A percentile compares a stretch with the other conserved stretches of the same genome.
Conservation (phyloP, 2,797 vertebrate genomes). For the Phaenicophaeus curvirostris region DNA sequence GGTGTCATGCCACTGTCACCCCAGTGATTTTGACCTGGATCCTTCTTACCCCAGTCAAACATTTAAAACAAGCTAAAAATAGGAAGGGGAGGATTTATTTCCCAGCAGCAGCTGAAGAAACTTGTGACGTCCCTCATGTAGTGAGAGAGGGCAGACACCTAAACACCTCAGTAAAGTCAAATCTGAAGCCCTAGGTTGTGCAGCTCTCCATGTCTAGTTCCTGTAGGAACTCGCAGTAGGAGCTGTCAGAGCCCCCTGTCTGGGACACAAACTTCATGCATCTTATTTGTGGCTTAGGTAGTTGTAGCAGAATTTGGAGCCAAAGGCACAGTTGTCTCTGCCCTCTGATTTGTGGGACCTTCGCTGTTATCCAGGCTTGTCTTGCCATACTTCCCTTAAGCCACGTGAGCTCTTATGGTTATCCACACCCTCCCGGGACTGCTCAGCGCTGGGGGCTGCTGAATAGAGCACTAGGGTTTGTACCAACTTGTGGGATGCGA, state of each 20-base stretch:
- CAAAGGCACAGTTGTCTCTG: not conserved
- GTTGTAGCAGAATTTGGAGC: not conserved
- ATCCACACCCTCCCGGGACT: not conserved
- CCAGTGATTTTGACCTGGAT: constrained; percentile 61
- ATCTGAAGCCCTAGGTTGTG: not conserved
- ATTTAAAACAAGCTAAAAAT: constrained; percentile 52
- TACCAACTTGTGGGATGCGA: not conserved
- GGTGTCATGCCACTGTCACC: constrained; percentile 23
- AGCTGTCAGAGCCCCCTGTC: not conserved
- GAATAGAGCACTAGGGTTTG: not conserved
- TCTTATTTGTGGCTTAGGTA: not conserved
- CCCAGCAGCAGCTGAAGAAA: constrained; percentile 56
- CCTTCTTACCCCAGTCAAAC: constrained; percentile 50
- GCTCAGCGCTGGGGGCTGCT: not conserved
- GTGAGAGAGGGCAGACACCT: not conserved
- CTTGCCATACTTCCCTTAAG: not conserved
- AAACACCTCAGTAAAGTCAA: not conserved
- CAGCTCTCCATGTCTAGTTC: not conserved
- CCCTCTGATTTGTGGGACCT: not conserved
- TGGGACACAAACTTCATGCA: not conserved
- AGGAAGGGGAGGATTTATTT: constrained; percentile 46
- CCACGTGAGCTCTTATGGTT: not conserved
- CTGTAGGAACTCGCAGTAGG: not conserved
- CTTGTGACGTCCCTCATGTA: not conserved
- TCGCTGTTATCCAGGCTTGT: not conserved